These are phyloP conservation scores for Auanema sp. DNA, from an alignment of 2,888 invertebrate species.

Conservation along the genomic window DNA sequence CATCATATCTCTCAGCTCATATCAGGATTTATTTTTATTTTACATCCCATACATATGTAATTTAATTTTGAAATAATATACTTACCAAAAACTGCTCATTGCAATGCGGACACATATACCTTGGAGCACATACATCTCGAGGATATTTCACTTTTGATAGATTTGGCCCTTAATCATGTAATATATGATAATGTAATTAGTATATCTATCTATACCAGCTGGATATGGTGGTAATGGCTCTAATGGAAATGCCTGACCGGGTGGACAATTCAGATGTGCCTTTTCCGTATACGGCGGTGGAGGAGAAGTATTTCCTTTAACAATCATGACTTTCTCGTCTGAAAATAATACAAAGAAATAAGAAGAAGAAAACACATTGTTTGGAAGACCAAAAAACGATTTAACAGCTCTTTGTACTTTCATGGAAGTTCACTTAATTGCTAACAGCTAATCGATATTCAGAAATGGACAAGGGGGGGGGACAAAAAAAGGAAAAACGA, in stretches of 20 bases:
- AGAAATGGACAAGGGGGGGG: too few relatives aligned
- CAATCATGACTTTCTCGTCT: too few relatives aligned
- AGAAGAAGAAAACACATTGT: constrained; percentile 3
- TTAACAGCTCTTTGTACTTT: too few relatives aligned
- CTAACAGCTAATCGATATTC: too few relatives aligned
- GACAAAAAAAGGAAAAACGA: too few relatives aligned
- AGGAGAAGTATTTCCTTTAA: not conserved
- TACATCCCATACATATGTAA: not conserved
- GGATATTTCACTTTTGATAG: constrained; percentile 41
- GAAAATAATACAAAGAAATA: not conserved
- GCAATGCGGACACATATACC: constrained; percentile 41
- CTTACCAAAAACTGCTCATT: constrained; percentile 36
- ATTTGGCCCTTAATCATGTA: constrained; percentile 34
- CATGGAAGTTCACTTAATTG: too few relatives aligned
- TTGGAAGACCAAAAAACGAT: not conserved
- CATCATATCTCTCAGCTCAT: not conserved
- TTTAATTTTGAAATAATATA: not conserved
- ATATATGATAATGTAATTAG: not conserved
- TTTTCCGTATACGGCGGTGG: constrained; percentile 9
- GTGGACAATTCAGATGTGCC: constrained; percentile 36
- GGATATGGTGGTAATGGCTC: constrained; percentile 44
- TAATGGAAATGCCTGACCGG: constrained; percentile 36
- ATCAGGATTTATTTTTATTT: too few relatives aligned
- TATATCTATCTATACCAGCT: constrained; percentile 22
- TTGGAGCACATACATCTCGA: constrained; percentile 35